Evolutionary conservation across 2,797 vertebrate genomes (phyloP).

Genomic region (Sebastes paucispinis): DNA sequence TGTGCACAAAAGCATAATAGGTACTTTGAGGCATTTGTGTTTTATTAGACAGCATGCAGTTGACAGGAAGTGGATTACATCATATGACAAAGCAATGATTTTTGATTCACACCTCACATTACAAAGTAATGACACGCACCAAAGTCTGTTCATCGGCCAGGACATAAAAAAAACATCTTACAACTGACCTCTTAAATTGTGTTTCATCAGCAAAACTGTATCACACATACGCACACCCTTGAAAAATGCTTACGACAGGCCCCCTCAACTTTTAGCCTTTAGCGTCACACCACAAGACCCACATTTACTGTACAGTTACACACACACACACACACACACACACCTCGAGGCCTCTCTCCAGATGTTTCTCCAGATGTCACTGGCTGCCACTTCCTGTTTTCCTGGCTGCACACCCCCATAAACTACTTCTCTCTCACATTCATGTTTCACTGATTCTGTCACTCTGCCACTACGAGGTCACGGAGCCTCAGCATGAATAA

Average conservation of each 20-base stretch:
- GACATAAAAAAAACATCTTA: background rate
- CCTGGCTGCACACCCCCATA: constrained; percentile 14
- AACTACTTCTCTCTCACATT: constrained; percentile 36
- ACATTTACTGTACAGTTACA: constrained; percentile 9
- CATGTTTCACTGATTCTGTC: constrained; percentile 2
- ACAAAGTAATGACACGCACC: no score
- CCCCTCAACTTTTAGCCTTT: constrained; percentile 12
- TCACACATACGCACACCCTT: background rate
- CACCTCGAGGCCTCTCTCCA: constrained; percentile 62
- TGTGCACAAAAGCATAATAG: no score
- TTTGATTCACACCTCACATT: background rate
- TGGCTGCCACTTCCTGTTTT: constrained; percentile 72
- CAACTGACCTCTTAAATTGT: background rate
- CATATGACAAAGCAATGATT: background rate
- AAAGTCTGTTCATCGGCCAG: background rate
- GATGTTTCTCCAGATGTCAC: constrained; percentile 78
- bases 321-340: constrained; percentile 39
- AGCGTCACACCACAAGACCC: constrained; percentile 25
- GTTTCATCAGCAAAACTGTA: constrained; percentile 21
- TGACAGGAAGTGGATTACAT: background rate
- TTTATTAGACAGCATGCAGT: background rate
- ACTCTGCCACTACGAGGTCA: constrained; percentile 15
- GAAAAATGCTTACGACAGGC: constrained; percentile 23
- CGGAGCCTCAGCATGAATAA: background rate
- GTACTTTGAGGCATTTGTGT: background rate